These are phyloP conservation scores for Eupithecia pulchellata DNA, from an alignment of 2,888 invertebrate species.

Conservation along the genomic window DNA sequence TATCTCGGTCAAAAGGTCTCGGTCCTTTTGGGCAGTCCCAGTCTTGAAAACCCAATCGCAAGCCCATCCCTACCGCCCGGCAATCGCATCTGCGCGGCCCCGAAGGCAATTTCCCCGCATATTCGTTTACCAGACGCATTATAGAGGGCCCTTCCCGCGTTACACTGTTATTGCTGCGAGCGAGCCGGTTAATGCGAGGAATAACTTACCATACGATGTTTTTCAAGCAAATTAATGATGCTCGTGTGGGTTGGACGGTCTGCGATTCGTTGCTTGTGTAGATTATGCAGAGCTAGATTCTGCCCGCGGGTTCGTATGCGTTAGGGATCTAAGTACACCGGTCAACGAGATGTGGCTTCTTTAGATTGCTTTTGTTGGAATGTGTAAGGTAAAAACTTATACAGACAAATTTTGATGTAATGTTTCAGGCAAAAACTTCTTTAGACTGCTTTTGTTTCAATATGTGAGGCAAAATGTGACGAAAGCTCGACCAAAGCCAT, in stretches of 20 bases:
- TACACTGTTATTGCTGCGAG: conserved; percentile 80
- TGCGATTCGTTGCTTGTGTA: conserved; percentile 3
- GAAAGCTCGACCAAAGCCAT: no score
- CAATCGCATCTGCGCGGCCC: conserved; percentile 78
- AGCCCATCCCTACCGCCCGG: conserved; percentile 37
- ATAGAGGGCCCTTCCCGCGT: conserved; percentile 76
- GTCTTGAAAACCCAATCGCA: background rate
- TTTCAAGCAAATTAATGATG: conserved; percentile 39
- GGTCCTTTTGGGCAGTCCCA: background rate
- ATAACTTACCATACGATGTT: conserved; percentile 55
- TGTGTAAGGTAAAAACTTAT: no score
- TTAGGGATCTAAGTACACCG: no score
- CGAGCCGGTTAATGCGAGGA: conserved; percentile 69
- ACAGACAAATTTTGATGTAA: no score
- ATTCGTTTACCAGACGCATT: conserved; percentile 83
- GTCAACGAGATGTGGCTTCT: no score
- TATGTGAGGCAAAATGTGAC: no score
- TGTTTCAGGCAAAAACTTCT: no score
- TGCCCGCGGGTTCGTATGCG: background rate
- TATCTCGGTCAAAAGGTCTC: background rate
- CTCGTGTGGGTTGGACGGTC: conserved; percentile 3
- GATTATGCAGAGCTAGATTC: background rate
- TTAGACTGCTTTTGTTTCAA: no score
- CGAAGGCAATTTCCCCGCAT: conserved; percentile 80
- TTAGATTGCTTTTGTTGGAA: no score